phyloP scores from a whole-genome alignment of 2,113 vertebrate genomes.

The Oryzias javanicus region DNA sequence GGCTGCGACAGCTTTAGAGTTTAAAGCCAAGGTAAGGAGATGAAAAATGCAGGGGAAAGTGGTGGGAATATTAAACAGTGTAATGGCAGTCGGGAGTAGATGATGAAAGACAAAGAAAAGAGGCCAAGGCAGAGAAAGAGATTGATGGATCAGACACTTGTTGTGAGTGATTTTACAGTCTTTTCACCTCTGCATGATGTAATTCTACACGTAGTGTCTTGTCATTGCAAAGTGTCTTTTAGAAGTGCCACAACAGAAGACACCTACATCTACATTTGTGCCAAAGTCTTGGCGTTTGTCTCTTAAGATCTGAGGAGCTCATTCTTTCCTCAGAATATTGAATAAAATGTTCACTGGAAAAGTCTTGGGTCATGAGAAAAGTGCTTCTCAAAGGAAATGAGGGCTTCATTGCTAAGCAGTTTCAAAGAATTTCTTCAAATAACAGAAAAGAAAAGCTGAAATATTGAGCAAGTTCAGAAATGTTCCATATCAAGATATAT shows the following conservation, averaged over 20 bases:
- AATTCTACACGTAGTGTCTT: constrained; percentile 46
- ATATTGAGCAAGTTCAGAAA: no score
- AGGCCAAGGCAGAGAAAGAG: not conserved
- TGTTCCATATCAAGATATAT: no score
- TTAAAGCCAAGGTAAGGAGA: constrained; percentile 41
- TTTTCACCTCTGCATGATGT: constrained; percentile 64
- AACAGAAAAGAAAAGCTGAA: no score
- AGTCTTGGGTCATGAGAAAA: no score
- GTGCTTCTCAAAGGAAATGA: no score
- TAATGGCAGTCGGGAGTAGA: constrained; percentile 21
- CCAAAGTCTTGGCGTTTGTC: constrained; percentile 13
- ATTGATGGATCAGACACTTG: constrained; percentile 13
- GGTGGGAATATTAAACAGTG: constrained; percentile 44
- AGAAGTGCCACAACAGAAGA: constrained; percentile 28
- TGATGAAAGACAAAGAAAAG: constrained; percentile 52
- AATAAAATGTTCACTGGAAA: no score
- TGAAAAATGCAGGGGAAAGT: constrained; percentile 31
- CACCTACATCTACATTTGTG: constrained; percentile 1
- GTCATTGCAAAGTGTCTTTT: constrained; percentile 34
- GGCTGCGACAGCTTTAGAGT: constrained; percentile 36
- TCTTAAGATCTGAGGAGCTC: not conserved
- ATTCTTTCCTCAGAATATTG: not conserved
- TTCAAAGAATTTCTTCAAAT: no score
- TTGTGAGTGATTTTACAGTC: constrained; percentile 17
- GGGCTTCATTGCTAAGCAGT: no score